Conservation (phyloP, 2,797 vertebrate species). For the Thalassophryne amazonica region DNA sequence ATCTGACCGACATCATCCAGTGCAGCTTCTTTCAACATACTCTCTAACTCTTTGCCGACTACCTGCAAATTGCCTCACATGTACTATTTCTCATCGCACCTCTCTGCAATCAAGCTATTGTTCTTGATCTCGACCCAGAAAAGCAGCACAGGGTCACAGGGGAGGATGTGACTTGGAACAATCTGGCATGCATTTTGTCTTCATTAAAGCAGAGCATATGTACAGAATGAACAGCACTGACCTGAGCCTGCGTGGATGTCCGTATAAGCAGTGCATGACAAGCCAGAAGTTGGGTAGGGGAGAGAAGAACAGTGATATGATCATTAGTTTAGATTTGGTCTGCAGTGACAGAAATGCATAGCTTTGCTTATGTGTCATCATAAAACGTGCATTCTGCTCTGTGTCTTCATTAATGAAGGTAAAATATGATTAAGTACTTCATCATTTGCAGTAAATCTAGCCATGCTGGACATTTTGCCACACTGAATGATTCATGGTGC, state of each 20-base stretch:
- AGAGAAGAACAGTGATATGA: slow-evolving; percentile 84
- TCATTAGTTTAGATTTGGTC: slow-evolving; percentile 82
- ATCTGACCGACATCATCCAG: not conserved
- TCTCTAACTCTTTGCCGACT: slow-evolving; percentile 25
- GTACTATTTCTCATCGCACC: slow-evolving; percentile 22
- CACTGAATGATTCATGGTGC: slow-evolving; percentile 49
- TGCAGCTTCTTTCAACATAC: slow-evolving; percentile 23
- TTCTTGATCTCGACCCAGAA: slow-evolving; percentile 35
- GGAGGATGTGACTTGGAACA: slow-evolving; percentile 23
- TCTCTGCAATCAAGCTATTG: slow-evolving; percentile 35
- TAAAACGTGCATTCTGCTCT: slow-evolving; percentile 24
- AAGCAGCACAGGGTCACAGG: slow-evolving; percentile 16
- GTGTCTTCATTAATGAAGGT: slow-evolving; percentile 40
- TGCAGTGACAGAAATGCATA: slow-evolving; percentile 54
- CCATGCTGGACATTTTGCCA: slow-evolving; percentile 29
- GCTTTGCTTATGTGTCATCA: slow-evolving; percentile 32
- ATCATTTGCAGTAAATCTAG: slow-evolving; percentile 43
- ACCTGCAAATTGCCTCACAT: slow-evolving; percentile 34
- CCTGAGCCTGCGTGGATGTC: slow-evolving; percentile 98
- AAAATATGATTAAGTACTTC: slow-evolving; percentile 53
- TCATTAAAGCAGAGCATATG: slow-evolving; percentile 67
- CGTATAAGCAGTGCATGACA: slow-evolving; percentile 92
- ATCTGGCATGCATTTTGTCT: slow-evolving; percentile 63
- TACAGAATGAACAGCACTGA: slow-evolving; percentile 91
- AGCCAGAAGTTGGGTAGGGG: slow-evolving; percentile 82